phyloP scores from a whole-genome alignment of 2,797 vertebrate genomes.

The Gallinago nigripennis region DNA sequence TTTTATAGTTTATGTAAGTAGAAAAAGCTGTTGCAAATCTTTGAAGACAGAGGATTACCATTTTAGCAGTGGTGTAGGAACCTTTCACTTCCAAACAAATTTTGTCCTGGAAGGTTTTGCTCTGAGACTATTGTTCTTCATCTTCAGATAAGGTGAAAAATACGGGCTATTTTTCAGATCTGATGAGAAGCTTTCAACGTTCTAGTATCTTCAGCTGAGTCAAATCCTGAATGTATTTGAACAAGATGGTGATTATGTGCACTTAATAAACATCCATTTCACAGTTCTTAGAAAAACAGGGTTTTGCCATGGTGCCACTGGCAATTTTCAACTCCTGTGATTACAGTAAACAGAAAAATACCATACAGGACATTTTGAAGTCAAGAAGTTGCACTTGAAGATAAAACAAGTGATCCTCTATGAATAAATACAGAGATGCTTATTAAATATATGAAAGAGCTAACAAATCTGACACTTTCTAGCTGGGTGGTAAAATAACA shows the following conservation, averaged over 20 bases:
- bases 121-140: background rate
- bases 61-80: background rate
- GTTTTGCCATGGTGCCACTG: background rate
- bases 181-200: background rate
- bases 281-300: background rate
- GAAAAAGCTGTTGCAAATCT: background rate
- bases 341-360: background rate
- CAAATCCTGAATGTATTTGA: background rate
- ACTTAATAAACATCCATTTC: background rate
- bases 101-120: background rate
- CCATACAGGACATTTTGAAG: background rate
- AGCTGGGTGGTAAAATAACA: background rate
- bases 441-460: background rate
- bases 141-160: background rate
- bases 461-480: background rate
- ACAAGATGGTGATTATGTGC: background rate
- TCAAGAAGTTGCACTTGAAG: background rate
- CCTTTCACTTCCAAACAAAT: background rate
- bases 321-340: background rate
- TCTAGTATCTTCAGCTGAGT: background rate
- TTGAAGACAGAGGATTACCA: background rate
- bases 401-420: background rate
- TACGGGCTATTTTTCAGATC: background rate
- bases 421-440: background rate
- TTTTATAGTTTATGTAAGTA: background rate